Evolutionary conservation across 2,797 vertebrate genomes (phyloP), one percentile per base, ranked within the genome.

Genomic region (Sebastes cheni): DNA sequence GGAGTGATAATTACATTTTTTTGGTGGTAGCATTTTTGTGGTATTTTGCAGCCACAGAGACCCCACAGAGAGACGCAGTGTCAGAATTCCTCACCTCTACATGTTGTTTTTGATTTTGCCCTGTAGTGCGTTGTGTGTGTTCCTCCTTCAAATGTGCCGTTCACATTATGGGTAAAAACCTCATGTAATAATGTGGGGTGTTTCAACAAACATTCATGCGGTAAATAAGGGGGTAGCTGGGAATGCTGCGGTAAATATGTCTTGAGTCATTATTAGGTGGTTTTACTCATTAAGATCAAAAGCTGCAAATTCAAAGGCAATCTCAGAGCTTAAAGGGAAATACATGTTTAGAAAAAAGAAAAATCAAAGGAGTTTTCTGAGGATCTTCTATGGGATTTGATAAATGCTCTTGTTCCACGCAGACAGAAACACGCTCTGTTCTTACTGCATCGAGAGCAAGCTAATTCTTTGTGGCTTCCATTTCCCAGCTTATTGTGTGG

Each of bases 241-340:
- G 86, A 93, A 90, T 78, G 88, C 85, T 93, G 94, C 20, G 91
- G 93, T 90, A 81, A 92, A 91, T 92, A 87, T 75, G 91, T 94
- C 91, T 88, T 52, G 39, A 93, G 89, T 94, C 94, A 89, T 95
- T 94, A 95, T 94, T 94, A 86, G 81, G 88, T 84, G 89, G 94
- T 95, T 95, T 93, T 89, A 79, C 88, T 95, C 89, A 92, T 93
- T 94, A 93, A 89, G 92, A 94, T 95, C 94, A 96, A 94, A 95
- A 90, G 90, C 91, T 60, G 12, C 80, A 74, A 70, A 93, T 84
- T 95, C 93, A 94, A 94, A 94, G 88, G 80, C 79, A 6, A 86
- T 88, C 78, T 83, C 61, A 64, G 81, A 82, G 79, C 76, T 89
- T 80, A 77, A 81, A 91, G 80, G 70, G 72, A 81, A 83, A 89